phyloP scores from a whole-genome alignment of 2,888 invertebrate species.

The Agapostemon virescens region DNA sequence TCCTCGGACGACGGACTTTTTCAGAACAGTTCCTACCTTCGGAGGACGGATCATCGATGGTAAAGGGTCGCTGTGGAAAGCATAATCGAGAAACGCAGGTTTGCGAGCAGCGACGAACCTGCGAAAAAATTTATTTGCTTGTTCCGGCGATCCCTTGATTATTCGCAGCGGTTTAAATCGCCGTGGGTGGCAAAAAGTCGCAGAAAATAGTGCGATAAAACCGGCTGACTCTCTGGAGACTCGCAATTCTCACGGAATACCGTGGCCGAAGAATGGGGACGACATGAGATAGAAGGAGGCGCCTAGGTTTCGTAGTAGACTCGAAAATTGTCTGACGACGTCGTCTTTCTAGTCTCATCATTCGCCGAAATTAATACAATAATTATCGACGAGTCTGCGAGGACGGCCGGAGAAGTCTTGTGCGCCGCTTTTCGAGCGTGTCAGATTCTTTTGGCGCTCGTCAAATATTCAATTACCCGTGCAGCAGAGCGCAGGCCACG shows the following conservation, averaged over 20 bases:
- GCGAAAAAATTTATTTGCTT: neutral
- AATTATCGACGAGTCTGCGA: slow-evolving; percentile 47
- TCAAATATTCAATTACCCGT: slow-evolving; percentile 63
- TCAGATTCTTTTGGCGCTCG: slow-evolving; percentile 54
- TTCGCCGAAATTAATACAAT: slow-evolving; percentile 55
- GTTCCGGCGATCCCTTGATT: neutral
- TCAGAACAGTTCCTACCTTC: too few species aligned
- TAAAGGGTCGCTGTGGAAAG: too few species aligned
- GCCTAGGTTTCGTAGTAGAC: too few species aligned
- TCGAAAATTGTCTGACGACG: too few species aligned
- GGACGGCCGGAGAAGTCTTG: neutral
- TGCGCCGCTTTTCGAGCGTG: slow-evolving; percentile 29
- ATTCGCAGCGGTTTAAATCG: neutral
- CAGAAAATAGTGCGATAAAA: neutral
- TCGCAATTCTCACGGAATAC: neutral
- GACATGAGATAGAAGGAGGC: too few species aligned
- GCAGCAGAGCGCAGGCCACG: slow-evolving; percentile 26
- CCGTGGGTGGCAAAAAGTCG: neutral
- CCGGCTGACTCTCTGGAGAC: neutral
- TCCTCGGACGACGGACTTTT: too few species aligned
- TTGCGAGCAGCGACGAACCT: too few species aligned
- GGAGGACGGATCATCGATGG: too few species aligned
- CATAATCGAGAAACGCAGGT: too few species aligned
- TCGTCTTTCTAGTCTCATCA: too few species aligned
- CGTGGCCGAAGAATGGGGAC: too few species aligned